A percentile compares a stretch with the other conserved stretches of the same genome.
phyloP scores from a whole-genome alignment of 2,888 invertebrate species.

The Sclerodermus sp. region DNA sequence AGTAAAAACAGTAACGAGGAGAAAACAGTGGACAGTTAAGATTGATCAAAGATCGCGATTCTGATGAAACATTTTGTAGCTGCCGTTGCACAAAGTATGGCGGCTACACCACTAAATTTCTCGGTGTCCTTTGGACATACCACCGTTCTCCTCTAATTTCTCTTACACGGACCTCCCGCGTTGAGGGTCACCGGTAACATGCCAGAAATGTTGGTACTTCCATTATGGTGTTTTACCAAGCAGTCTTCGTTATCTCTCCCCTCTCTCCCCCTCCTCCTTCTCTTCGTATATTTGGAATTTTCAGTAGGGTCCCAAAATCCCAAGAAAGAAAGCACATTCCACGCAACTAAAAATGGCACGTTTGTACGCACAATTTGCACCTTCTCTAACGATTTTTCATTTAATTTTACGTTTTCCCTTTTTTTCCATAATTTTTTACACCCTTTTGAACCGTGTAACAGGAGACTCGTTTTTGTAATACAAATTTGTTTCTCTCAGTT shows the following conservation, averaged over 20 bases:
- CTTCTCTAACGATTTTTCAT: too few species aligned
- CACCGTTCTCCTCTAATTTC: conserved; percentile 29
- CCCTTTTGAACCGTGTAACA: too few species aligned
- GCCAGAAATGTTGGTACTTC: conserved; percentile 14
- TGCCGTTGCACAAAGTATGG: conserved; percentile 38
- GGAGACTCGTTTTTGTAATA: too few species aligned
- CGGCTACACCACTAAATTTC: conserved; percentile 24
- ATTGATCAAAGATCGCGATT: too few species aligned
- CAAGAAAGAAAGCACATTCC: too few species aligned
- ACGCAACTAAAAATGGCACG: too few species aligned
- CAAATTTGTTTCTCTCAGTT: too few species aligned
- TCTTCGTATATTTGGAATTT: background rate
- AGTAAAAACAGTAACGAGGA: too few species aligned
- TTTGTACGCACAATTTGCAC: too few species aligned
- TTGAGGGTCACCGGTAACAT: conserved; percentile 29
- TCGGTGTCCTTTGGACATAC: conserved; percentile 15
- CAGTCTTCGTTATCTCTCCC: background rate
- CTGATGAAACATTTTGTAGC: conserved; percentile 9
- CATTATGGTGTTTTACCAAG: conserved; percentile 23
- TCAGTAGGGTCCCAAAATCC: background rate
- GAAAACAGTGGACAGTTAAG: too few species aligned
- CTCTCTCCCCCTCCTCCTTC: background rate
- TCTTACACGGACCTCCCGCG: conserved; percentile 33
- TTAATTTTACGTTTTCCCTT: too few species aligned
- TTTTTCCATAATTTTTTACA: too few species aligned